Base-by-base conservation (phyloP, 2,797 vertebrate genomes). In the Tapirus indicus region DNA sequence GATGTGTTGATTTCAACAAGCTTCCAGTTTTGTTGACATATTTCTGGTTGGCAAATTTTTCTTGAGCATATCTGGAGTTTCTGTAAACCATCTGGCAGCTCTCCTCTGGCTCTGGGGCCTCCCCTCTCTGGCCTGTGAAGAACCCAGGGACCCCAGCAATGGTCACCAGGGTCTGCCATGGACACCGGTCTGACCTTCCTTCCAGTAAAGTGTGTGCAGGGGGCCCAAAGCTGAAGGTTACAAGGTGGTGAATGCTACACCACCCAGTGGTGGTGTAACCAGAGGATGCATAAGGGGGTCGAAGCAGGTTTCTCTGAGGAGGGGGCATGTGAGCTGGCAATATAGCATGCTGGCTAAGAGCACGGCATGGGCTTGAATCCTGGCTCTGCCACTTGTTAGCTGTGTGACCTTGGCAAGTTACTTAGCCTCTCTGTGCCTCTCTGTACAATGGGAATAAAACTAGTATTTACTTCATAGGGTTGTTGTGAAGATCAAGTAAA, bases 191-290 rank as follows among this genome's bases (percentile, higher is more conserved):
- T 5, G 38, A 21, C 11, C 77, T 78, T 71, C 60, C 44, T 54
- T 18, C 41, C 10, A 23, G 68, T 79, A 6, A 20, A 38, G 27
- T 27, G 2, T 1, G 2, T 16, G 6, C 1, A 2, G 23, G 16
- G 29, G 9, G 16, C 27, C 13, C 49, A 6, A 58, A 38, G 71
- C 71, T 4, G 56, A 54, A 20, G 77, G 0, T 60, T 2, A 2
- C 10, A 54, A 47, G 78, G 44, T 21, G 25, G 38, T 4, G 21
- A 56, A 25, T 0, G 1, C 20, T 1, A 2, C n/a, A 0, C 0
- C 18, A 17, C n/a, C 2, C 20, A 17, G 32, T 13, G 25, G 6
- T 8, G 25, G 11, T 32, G 62, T 54, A 13, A 66, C 7, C 29
- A 54, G 92, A 41, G 8, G 23, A 7, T 16, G 25, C 7, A 6